Base-by-base conservation (phyloP, 2,797 vertebrate species). In the Nannoperca australis region DNA sequence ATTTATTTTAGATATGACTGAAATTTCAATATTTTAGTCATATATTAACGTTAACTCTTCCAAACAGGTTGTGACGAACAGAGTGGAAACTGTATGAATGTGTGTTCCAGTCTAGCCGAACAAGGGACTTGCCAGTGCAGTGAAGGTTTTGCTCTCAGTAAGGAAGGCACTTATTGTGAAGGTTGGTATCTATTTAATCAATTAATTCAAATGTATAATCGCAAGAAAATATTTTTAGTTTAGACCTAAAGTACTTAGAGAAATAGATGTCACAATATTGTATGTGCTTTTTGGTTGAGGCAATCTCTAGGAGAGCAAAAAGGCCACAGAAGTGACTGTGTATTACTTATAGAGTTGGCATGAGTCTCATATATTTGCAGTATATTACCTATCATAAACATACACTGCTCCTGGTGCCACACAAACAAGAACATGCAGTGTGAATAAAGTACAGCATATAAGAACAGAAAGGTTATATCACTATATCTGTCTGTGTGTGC, bases 161-260 rank as follows among this genome's bases (percentile, higher is more conserved):
- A 74, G 87, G 93, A 96, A 50, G 95, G 95, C 22, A 93, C 91
- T 80, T 84, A 91, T 61, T 99, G 98, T 92, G 95, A 98, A 97
- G 97, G 98, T 99, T 93, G 11, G 89, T 81, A 44, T 54, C 15
- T 8, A 5, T 14, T 36, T 32, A 58, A 68, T 60, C 15, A 69
- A 47, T 20, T 2, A 27, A 45, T 20, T 49, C 13, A 30, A 24
- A 12, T 18, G 3, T 4, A 55, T 4, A 36, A 38, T 1, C 0
- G 2, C 1, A 67, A 45, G 12, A 34, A 51, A 20, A 20, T 4
- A 22, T 20, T 7, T 68, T 54, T 3, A 6, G 15, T 51, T 55
- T 49, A 20, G 20, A 62, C 11, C 17, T n/a, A 18, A 30, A 32
- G 5, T 53, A 20, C 7, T 40, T 22, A 42, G 3, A 40, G 4